Evolutionary conservation across 2,888 invertebrate species (phyloP), one percentile per base, ranked within the genome.

Genomic region (Hyalella azteca): DNA sequence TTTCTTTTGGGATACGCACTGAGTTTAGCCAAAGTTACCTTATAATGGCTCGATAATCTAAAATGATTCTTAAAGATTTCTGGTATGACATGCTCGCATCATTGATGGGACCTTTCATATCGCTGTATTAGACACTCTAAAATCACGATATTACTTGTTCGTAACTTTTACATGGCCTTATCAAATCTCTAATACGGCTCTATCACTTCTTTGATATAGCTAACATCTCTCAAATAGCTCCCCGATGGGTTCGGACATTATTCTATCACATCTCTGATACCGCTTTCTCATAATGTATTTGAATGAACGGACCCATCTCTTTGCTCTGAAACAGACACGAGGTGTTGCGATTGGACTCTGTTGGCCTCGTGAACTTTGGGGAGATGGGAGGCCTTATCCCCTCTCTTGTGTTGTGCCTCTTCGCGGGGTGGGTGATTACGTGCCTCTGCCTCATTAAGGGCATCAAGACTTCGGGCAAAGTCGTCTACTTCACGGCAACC

Each of bases 401-500:
- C 86, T 86, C 86, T 76, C 80, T 87, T 54, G 85, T 86, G 5
- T 77, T 86, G 19, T 86, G 86, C 39, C 85, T 87, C 7, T 85
- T 87, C 26, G 73, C 86, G 7, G 86, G 87, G 32, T 87, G 87
- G 87, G 77, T 86, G 66, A 83, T 87, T 32, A 86, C 87, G 5
- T 87, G 86, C 82, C 81, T 87, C 4, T 86, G 87, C 76, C 85
- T 87, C 26, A 86, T 86, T 82, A 87, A 87, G 79, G 87, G 87
- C 19, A 86, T 87, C 79, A 86, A 86, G 81, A 86, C 87, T 2
- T 86, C 87, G 0, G 87, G 87, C 77, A 87, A 87, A 84, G 87
- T 86, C 77, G 77, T 81, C 26, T 93, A 93, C 87, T 93, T 93
- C 86, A 93, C 79, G 5, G 78, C 78, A n/a, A 84, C 93, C 19